Evolutionary conservation across 2,888 invertebrate species (phyloP).

Genomic region (Tipula confusa): DNA sequence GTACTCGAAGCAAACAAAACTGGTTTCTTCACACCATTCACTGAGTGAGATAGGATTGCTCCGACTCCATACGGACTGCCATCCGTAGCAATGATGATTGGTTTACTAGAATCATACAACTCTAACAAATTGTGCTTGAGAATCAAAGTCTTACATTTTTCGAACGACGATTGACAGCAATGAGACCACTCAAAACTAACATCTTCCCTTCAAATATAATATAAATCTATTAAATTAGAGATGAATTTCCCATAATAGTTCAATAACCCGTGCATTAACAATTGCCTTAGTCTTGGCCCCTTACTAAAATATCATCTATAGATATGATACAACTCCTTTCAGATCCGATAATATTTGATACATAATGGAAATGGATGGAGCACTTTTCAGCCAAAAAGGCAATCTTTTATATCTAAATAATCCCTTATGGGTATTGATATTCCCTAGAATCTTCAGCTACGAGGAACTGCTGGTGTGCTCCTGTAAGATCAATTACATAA

Average conservation of each 20-base stretch:
- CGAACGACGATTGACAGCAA: not conserved
- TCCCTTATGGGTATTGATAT: too few species aligned
- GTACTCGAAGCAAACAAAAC: constrained; percentile 32
- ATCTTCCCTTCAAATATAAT: not conserved
- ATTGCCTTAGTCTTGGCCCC: not conserved
- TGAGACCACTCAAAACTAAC: not conserved
- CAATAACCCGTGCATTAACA: not conserved
- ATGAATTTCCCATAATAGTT: too few species aligned
- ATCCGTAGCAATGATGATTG: not conserved
- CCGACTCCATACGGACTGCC: not conserved
- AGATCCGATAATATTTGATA: not conserved
- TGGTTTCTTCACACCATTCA: constrained; percentile 32
- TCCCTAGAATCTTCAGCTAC: not conserved
- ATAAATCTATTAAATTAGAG: not conserved
- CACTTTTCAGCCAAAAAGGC: too few species aligned
- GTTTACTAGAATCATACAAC: not conserved
- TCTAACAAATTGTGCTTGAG: not conserved
- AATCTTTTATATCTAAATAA: too few species aligned
- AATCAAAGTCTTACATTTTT: not conserved
- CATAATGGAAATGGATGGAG: not conserved
- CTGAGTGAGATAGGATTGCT: constrained; percentile 7
- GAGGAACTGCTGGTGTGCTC: not conserved
- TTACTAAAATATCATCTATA: not conserved
- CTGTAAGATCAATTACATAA: not conserved
- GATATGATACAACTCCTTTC: not conserved